Conservation (phyloP, 1,140 invertebrate species). For the Colletes latitarsis region DNA sequence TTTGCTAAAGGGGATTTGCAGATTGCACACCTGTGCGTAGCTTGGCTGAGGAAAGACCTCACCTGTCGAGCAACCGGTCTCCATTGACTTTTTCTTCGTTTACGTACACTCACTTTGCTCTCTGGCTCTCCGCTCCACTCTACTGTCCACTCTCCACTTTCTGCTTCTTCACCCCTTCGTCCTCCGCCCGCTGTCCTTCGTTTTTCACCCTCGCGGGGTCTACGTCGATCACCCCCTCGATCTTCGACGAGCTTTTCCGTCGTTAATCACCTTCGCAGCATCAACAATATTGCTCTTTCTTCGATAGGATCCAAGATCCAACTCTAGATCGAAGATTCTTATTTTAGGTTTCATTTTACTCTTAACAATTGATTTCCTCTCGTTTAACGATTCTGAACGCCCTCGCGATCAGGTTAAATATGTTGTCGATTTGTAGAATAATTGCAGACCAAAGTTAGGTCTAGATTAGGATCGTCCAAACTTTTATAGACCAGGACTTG, state of each 20-base stretch:
- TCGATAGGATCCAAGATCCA: too few relatives aligned
- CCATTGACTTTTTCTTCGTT: conserved; percentile 80
- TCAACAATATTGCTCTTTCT: too few relatives aligned
- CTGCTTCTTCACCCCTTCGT: not conserved
- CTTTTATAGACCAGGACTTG: too few relatives aligned
- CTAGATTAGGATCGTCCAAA: too few relatives aligned
- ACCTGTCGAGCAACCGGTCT: conserved; percentile 80
- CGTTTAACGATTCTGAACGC: too few relatives aligned
- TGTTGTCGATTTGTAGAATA: too few relatives aligned
- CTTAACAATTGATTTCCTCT: too few relatives aligned
- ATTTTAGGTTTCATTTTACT: too few relatives aligned
- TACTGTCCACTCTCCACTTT: conserved; percentile 16
- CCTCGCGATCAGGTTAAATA: too few relatives aligned
- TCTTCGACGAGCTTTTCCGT: not conserved
- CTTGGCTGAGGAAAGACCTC: conserved; percentile 77
- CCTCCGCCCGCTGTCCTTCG: not conserved
- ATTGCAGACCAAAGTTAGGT: too few relatives aligned
- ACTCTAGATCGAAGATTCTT: too few relatives aligned
- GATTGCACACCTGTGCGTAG: conserved; percentile 79
- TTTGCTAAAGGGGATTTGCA: conserved; percentile 77
- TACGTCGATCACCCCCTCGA: not conserved
- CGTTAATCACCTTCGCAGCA: not conserved
- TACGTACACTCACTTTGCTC: conserved; percentile 66
- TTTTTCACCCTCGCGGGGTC: not conserved
- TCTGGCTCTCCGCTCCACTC: conserved; percentile 31